Percentiles rank a stretch among this genome's conserved stretches.
Conservation (phyloP, 2,888 invertebrate species). For the Sialis lutaria region DNA sequence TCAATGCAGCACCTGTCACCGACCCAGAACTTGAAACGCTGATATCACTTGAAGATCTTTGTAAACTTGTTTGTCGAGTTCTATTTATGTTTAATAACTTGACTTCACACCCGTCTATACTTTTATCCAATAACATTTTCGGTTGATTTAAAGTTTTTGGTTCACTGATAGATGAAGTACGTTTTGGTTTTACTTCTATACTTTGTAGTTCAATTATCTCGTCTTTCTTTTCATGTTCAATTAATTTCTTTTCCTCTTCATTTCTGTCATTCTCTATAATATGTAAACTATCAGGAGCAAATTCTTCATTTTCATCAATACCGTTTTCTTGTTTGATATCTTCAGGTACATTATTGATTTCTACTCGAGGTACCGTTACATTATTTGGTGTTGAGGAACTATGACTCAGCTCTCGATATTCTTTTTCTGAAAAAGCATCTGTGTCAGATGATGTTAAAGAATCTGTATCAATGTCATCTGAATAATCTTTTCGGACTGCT, state of each 20-base stretch:
- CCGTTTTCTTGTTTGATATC: conserved; percentile 25
- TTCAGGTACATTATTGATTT: conserved; percentile 54
- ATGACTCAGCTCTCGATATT: conserved; percentile 9
- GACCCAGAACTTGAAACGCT: conserved; percentile 47
- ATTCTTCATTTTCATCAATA: conserved; percentile 10
- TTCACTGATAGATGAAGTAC: conserved; percentile 14
- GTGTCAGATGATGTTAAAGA: conserved; percentile 33
- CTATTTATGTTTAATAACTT: conserved; percentile 14
- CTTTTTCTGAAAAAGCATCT: conserved; percentile 2
- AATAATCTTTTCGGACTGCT: conserved; percentile 23
- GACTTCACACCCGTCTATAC: not conserved
- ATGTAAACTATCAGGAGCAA: not conserved
- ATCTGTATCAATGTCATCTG: conserved; percentile 40
- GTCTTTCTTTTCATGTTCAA: conserved; percentile 3
- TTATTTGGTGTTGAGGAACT: conserved; percentile 5
- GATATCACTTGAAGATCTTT: conserved; percentile 22
- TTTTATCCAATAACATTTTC: conserved; percentile 18
- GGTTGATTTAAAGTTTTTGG: conserved; percentile 25
- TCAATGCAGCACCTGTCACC: conserved; percentile 52
- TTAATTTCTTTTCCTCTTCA: conserved; percentile 2
- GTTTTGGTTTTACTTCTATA: conserved; percentile 3
- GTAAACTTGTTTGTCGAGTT: conserved; percentile 14
- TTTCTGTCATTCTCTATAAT: conserved; percentile 1
- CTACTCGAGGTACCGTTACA: conserved; percentile 37
- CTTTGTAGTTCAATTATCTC: conserved; percentile 11